A percentile compares a stretch with the other conserved stretches of the same genome.
Conservation (phyloP, 2,888 invertebrate species). For the Silvanus unidentatus region DNA sequence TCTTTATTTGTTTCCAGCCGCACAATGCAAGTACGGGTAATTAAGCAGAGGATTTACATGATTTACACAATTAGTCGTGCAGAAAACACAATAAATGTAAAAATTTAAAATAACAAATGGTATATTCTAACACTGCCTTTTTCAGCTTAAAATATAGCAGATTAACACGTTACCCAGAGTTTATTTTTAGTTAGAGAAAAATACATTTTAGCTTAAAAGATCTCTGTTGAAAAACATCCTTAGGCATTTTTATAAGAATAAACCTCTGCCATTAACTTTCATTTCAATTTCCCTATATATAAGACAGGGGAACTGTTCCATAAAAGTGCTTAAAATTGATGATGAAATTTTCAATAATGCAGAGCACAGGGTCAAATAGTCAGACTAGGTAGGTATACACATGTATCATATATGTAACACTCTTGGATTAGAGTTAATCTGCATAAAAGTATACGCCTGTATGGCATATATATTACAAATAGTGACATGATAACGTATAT, state of each 20-base stretch:
- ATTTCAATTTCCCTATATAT: no score
- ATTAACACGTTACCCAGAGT: neutral
- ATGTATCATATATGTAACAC: neutral
- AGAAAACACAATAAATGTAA: constrained; percentile 39
- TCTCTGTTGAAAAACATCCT: no score
- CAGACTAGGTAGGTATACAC: no score
- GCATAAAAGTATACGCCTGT: neutral
- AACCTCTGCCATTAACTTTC: no score
- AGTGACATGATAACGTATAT: constrained; percentile 32
- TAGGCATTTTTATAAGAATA: no score
- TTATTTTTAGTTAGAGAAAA: neutral
- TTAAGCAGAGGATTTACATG: constrained; percentile 43
- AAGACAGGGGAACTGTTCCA: no score
- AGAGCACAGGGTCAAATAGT: no score
- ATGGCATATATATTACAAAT: constrained; percentile 27
- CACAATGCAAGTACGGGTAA: constrained; percentile 35
- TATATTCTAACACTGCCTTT: no score
- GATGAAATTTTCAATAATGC: no score
- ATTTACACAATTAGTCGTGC: constrained; percentile 43
- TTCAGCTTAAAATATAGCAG: no score
- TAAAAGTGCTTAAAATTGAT: no score
- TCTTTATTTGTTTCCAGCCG: constrained; percentile 17
- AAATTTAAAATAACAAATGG: constrained; percentile 38
- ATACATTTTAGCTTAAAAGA: neutral
- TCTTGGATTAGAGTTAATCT: constrained; percentile 1